These are phyloP conservation scores for Hydrophis major DNA, from an alignment of 2,797 vertebrate species.

Conservation along the genomic window DNA sequence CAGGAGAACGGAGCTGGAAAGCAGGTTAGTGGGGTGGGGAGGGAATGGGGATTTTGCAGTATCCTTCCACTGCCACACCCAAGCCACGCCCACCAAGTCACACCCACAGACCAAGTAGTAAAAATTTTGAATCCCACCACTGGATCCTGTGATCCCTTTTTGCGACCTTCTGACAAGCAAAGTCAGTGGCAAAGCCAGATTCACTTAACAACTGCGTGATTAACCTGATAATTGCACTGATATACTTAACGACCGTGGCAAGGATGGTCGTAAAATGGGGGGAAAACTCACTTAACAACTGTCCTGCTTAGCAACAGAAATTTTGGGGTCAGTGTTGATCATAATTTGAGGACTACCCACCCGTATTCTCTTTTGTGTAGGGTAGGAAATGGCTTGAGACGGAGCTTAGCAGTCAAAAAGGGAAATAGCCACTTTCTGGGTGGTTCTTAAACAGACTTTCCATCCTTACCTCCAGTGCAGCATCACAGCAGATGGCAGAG, in stretches of 20 bases:
- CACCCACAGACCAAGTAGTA: too few species aligned
- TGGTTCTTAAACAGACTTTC: neutral
- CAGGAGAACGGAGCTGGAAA: too few species aligned
- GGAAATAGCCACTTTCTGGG: neutral
- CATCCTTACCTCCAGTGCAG: neutral
- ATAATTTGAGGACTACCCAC: too few species aligned
- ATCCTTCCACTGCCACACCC: too few species aligned
- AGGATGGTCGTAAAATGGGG: neutral
- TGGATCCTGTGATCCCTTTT: neutral
- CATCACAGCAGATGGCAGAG: conserved; percentile 78
- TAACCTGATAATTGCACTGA: neutral
- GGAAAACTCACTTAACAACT: neutral
- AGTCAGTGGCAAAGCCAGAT: neutral
- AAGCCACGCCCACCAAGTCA: too few species aligned
- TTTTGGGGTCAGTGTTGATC: too few species aligned
- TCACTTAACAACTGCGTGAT: neutral
- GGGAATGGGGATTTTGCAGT: too few species aligned
- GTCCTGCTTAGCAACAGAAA: neutral
- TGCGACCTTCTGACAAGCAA: neutral
- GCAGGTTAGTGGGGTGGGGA: too few species aligned
- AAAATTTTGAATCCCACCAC: too few species aligned
- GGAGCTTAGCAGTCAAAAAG: neutral
- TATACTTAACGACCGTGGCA: neutral
- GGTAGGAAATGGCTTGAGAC: neutral
- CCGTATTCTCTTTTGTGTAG: neutral